A percentile compares a stretch with the other conserved stretches of the same genome.
Evolutionary conservation across 1,140 invertebrate species (phyloP).

Genomic region (Dolichoris vasculosae): DNA sequence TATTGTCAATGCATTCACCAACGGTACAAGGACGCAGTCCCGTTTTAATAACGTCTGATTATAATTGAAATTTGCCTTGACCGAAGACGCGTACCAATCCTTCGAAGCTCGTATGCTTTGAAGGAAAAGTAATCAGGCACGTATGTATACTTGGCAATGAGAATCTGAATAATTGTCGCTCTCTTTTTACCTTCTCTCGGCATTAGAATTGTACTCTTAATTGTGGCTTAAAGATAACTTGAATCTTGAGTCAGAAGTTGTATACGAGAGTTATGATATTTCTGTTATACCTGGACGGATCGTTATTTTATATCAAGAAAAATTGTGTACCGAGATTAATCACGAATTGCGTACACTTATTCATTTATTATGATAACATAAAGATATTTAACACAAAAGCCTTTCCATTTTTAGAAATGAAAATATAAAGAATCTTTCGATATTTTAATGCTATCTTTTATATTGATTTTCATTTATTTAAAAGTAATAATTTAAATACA

Average conservation of each 20-base stretch:
- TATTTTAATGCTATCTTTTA: no score
- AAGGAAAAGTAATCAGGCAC: conserved; percentile 10
- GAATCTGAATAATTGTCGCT: conserved; percentile 34
- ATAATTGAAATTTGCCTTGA: conserved; percentile 36
- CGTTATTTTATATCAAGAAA: conserved; percentile 26
- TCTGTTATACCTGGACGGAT: not conserved
- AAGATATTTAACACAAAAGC: no score
- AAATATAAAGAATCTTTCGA: no score
- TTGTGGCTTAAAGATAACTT: conserved; percentile 28
- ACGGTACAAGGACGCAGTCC: not conserved
- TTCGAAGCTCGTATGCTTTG: conserved; percentile 8
- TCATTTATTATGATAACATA: no score
- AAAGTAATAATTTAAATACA: no score
- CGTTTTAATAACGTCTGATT: conserved; percentile 30
- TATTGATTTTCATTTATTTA: no score
- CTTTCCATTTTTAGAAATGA: no score
- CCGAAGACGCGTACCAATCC: conserved; percentile 4
- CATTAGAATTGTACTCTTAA: conserved; percentile 26
- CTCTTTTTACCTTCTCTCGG: conserved; percentile 27
- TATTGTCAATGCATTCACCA: not conserved
- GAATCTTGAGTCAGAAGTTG: conserved; percentile 14
- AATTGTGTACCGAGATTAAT: conserved; percentile 18
- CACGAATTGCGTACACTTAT: not conserved
- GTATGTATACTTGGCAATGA: conserved; percentile 25
- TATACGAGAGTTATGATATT: conserved; percentile 5